Conservation (phyloP, 1,140 invertebrate species). For the Trialeurodes vaporariorum region DNA sequence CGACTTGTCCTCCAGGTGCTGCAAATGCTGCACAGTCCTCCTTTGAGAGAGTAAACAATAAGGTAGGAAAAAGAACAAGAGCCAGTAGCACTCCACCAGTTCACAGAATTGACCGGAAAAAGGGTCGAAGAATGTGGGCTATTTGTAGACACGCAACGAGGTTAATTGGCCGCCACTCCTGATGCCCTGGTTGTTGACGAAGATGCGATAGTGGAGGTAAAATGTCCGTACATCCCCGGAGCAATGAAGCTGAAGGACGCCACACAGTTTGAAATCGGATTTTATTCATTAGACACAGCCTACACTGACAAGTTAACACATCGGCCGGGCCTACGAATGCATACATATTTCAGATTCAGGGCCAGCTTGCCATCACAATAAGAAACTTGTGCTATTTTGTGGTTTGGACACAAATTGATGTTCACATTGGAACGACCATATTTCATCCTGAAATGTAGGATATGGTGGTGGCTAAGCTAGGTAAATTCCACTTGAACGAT, state of each 20-base stretch:
- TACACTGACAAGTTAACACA: background rate
- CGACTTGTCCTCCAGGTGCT: too few species aligned
- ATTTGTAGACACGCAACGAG: background rate
- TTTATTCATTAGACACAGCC: background rate
- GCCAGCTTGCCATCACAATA: background rate
- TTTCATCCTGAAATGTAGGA: background rate
- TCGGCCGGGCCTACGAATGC: background rate
- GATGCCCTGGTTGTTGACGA: background rate
- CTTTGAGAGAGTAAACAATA: background rate
- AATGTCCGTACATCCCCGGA: background rate
- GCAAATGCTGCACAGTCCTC: background rate
- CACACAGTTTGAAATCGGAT: background rate
- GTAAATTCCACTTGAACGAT: constrained; percentile 1
- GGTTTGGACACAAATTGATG: background rate
- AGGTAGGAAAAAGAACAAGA: background rate
- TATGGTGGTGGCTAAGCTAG: background rate
- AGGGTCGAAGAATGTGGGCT: background rate
- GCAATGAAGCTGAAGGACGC: background rate
- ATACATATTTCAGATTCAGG: constrained; percentile 7
- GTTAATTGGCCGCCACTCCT: background rate
- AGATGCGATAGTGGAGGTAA: background rate
- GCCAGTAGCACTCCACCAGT: background rate
- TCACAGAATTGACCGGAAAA: background rate
- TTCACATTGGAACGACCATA: background rate
- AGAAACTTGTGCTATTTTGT: background rate